Base-by-base conservation (phyloP, 2,113 vertebrate genomes). In the Sterrhoptilus dennistouni region DNA sequence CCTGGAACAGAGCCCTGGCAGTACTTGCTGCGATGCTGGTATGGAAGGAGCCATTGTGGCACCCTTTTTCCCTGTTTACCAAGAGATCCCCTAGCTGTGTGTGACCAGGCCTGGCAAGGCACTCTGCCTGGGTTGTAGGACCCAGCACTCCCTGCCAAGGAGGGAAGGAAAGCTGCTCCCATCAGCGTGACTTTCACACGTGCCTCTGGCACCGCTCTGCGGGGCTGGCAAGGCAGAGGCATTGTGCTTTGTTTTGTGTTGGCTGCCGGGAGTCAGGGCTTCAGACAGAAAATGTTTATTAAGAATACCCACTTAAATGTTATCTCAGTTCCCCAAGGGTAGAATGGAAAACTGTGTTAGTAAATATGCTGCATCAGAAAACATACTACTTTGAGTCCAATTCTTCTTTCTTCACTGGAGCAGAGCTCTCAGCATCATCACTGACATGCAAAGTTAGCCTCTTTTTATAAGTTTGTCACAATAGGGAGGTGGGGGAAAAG, bases 221-320 rank as follows among this genome's bases (percentile, higher is more conserved):
- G 12, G 68, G 75, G 44, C 75, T 87, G 86, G 83, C 94, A 54
- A 50, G 78, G 38, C 80, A 40, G 21, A 84, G 66, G 38, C 77
- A 35, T 42, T 82, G 81, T 82, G 66, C 85, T 96, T 93, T 94
- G 77, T 79, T 94, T 69, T 47, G 69, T 54, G 92, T 27, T 71
- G 77, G 36, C 86, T 89, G 87, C 56, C 0, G 3, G 44, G 42
- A 78, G 56, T 13, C 28, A 21, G n/a, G 38, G 44, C 81, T 94
- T 91, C 72, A 71, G 68, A 74, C 14, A 54, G 72, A 93, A 95
- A 78, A 49, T 38, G 69, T 75, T 75, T 79, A 64, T 93, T 84
- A 75, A 89, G 91, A 79, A 81, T 89, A 78, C 47, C 31, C 42
- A 9, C 35, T 92, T 44, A 63, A 80, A 74, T 69, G 68, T 74